These are phyloP conservation scores for Athene noctua DNA, from an alignment of 2,113 vertebrate genomes.

Conservation along the genomic window DNA sequence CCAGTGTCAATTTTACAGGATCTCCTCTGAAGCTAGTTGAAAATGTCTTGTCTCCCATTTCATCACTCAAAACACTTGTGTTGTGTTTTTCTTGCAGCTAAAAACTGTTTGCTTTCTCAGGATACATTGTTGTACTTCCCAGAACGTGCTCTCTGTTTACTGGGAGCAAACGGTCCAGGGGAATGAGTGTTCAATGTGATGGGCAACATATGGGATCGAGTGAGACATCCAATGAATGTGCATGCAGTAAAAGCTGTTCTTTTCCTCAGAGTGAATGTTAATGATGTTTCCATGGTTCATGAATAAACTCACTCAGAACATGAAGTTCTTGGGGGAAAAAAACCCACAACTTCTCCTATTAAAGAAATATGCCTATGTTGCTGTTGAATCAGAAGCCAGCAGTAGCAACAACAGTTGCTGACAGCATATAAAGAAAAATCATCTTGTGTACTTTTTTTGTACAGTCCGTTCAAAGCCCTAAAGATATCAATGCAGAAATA, in stretches of 20 bases:
- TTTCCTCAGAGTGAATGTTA: conserved; percentile 53
- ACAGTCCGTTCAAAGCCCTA: neutral
- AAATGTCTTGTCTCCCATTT: conserved; percentile 7
- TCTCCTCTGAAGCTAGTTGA: neutral
- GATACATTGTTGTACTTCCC: neutral
- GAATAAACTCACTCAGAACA: conserved; percentile 37
- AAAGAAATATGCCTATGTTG: neutral
- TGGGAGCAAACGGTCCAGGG: neutral
- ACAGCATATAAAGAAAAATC: neutral
- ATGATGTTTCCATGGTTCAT: conserved; percentile 11
- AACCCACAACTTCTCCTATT: neutral
- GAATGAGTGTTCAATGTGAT: conserved; percentile 9
- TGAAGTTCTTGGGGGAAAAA: neutral
- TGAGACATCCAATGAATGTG: conserved; percentile 26
- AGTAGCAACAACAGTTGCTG: neutral
- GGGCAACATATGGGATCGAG: conserved; percentile 20
- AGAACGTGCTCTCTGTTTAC: conserved; percentile 10
- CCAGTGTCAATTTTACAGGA: neutral
- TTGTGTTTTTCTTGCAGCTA: neutral
- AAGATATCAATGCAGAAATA: neutral
- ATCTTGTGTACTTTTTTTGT: neutral
- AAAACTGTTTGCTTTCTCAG: conserved; percentile 31
- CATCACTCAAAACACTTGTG: neutral
- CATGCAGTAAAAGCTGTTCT: conserved; percentile 39
- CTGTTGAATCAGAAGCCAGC: neutral